These are phyloP conservation scores for Cebus imitator DNA, from an alignment of 2,113 vertebrate species.

Conservation along the genomic window DNA sequence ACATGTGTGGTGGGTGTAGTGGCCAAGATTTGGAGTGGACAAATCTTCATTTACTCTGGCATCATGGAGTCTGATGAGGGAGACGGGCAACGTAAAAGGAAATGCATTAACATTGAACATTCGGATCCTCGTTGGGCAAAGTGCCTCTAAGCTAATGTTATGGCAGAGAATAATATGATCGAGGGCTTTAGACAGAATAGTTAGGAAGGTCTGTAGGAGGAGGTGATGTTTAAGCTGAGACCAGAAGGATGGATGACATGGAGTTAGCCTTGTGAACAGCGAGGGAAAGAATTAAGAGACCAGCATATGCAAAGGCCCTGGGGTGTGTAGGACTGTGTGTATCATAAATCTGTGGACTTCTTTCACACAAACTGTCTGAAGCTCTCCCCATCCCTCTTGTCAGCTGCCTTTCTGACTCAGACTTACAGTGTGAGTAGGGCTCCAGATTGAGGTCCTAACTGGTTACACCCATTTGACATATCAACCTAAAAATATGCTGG, in stretches of 20 bases:
- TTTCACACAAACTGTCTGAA: not conserved
- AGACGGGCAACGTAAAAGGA: not conserved
- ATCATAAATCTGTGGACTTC: not conserved
- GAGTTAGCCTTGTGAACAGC: not conserved
- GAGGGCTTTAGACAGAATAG: not conserved
- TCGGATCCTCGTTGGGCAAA: not conserved
- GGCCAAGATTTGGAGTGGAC: not conserved
- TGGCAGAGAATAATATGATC: not conserved
- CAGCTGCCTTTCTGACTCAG: not conserved
- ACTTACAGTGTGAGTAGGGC: not conserved
- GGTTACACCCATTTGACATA: not conserved
- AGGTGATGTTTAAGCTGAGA: not conserved
- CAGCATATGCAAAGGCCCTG: not conserved
- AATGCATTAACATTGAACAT: not conserved
- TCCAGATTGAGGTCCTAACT: not conserved
- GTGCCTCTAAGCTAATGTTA: not conserved
- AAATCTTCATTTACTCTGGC: not conserved
- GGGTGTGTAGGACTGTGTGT: not conserved
- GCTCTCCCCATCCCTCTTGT: not conserved
- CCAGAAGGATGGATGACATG: not conserved
- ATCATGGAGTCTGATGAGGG: not conserved
- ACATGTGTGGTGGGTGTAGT: not conserved
- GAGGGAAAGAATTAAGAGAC: not conserved
- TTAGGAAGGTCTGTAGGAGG: not conserved
- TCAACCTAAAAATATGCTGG: not conserved